Evolutionary conservation across 2,888 invertebrate species (phyloP).

Genomic region (Sycophila texana): DNA sequence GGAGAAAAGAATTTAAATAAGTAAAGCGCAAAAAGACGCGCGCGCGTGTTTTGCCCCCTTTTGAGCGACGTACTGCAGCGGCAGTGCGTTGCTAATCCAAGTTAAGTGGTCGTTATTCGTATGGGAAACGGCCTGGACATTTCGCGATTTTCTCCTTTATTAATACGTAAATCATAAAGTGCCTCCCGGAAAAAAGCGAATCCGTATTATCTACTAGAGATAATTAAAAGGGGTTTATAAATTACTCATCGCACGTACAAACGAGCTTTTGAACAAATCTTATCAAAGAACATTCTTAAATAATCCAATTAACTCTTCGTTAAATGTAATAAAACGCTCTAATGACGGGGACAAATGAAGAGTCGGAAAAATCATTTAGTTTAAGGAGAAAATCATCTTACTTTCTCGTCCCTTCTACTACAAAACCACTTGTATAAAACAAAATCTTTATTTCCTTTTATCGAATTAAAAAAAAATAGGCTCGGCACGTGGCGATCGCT

Average conservation of each 20-base stretch:
- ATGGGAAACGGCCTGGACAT: constrained; percentile 20
- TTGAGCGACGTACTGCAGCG: constrained; percentile 34
- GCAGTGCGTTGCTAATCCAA: constrained; percentile 63
- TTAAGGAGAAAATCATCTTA: too few relatives aligned
- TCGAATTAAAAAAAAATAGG: too few relatives aligned
- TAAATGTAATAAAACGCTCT: too few relatives aligned
- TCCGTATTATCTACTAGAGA: constrained; percentile 12
- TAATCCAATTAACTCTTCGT: too few relatives aligned
- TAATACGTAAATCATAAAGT: not conserved
- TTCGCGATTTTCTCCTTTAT: not conserved
- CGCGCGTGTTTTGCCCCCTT: constrained; percentile 1
- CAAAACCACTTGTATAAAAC: too few relatives aligned
- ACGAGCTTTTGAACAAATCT: not conserved
- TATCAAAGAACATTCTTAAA: not conserved
- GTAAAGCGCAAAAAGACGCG: constrained; percentile 21
- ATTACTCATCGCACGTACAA: too few relatives aligned
- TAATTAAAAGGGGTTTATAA: constrained; percentile 26
- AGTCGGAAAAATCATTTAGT: too few relatives aligned
- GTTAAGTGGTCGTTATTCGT: constrained; percentile 64
- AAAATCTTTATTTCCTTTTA: too few relatives aligned
- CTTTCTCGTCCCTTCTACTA: too few relatives aligned
- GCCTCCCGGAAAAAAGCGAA: constrained; percentile 2
- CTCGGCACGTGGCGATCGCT: too few relatives aligned
- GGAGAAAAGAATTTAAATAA: constrained; percentile 14
- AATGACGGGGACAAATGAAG: too few relatives aligned